Evolutionary conservation across 1,140 invertebrate species (phyloP).

Genomic region (Carcinoscorpius rotundicauda): DNA sequence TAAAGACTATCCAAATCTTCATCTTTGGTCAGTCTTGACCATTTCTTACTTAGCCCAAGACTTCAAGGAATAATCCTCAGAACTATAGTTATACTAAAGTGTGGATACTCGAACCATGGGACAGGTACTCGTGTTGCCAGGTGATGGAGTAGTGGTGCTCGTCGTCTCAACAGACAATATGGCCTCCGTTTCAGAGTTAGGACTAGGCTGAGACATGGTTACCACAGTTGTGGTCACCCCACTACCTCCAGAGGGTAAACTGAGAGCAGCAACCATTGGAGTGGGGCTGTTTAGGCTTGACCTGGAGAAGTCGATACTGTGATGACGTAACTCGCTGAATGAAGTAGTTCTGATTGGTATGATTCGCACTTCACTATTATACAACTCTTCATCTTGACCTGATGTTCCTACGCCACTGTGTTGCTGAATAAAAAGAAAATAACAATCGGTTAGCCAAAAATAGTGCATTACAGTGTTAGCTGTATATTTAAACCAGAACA

Average conservation of each 20-base stretch:
- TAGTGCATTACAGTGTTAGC: too few species aligned
- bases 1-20: too few species aligned
- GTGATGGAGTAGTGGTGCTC: not conserved
- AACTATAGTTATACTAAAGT: not conserved
- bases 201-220: not conserved
- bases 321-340: too few species aligned
- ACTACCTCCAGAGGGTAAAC: not conserved
- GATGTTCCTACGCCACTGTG: slow-evolving; percentile 29
- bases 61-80: too few species aligned
- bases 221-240: not conserved
- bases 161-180: not conserved
- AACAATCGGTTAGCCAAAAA: too few species aligned
- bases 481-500: too few species aligned
- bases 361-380: slow-evolving; percentile 37
- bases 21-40: too few species aligned
- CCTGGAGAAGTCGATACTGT: slow-evolving; percentile 2
- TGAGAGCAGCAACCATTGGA: not conserved
- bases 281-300: not conserved
- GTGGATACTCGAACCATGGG: slow-evolving; percentile 3
- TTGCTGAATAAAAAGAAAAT: slow-evolving; percentile 24
- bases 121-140: slow-evolving; percentile 1
- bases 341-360: slow-evolving; percentile 30
- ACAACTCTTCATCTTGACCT: slow-evolving; percentile 36
- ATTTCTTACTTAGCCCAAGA: too few species aligned
- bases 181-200: not conserved